Conservation (phyloP, 2,888 invertebrate genomes). For the Exephanes ischioxanthus region DNA sequence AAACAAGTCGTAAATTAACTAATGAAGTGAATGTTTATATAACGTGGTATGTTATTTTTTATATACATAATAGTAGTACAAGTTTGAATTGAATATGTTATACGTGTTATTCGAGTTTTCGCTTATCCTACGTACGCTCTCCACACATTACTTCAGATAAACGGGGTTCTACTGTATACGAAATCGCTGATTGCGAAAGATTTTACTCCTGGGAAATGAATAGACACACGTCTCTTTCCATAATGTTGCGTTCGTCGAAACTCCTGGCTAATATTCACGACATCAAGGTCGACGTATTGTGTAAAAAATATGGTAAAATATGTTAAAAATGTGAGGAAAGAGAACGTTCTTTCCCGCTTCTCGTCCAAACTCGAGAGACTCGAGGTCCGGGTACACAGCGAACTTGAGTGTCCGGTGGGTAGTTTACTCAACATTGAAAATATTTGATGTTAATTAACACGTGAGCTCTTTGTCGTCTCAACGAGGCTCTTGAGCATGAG, state of each 20-base stretch:
- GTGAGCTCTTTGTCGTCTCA: not conserved
- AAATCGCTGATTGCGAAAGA: not conserved
- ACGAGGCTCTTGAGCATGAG: not conserved
- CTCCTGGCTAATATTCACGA: not conserved
- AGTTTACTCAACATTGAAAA: not conserved
- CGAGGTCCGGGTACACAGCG: not conserved
- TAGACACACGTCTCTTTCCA: not conserved
- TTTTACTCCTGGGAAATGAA: not conserved
- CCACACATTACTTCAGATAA: too few relatives aligned
- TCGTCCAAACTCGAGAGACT: not conserved
- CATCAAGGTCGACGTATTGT: not conserved
- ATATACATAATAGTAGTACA: too few relatives aligned
- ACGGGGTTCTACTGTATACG: too few relatives aligned
- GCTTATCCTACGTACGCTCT: too few relatives aligned
- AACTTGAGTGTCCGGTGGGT: not conserved
- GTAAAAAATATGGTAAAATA: not conserved
- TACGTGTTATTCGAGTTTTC: too few relatives aligned
- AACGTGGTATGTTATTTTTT: too few relatives aligned
- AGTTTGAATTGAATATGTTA: too few relatives aligned
- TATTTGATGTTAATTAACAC: constrained; percentile 1
- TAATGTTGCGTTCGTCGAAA: not conserved
- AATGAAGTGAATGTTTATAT: too few relatives aligned
- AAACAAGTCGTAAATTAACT: too few relatives aligned
- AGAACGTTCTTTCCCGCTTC: not conserved
- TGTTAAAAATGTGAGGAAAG: not conserved